Percentiles rank a stretch among this genome's conserved stretches.
These are phyloP conservation scores for Gallinago media DNA, from an alignment of 2,113 vertebrate species.

Conservation along the genomic window DNA sequence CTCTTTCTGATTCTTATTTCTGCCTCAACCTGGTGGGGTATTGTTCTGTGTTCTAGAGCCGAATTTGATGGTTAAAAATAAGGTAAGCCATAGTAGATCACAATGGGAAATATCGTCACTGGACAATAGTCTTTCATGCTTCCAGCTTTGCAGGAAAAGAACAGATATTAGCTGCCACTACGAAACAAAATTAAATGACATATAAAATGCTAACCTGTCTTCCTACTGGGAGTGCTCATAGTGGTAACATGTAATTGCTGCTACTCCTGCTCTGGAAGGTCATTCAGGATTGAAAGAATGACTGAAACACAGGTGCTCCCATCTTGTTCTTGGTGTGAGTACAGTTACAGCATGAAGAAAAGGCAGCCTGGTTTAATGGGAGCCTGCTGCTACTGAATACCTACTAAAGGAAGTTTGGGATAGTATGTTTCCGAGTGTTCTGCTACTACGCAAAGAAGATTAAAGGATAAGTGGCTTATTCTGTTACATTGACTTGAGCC, in stretches of 20 bases:
- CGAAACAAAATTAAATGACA: neutral
- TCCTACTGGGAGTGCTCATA: neutral
- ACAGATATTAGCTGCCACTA: neutral
- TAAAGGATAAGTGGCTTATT: slow-evolving; percentile 58
- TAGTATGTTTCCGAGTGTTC: slow-evolving; percentile 3
- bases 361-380: neutral
- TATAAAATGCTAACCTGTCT: neutral
- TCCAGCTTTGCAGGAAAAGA: neutral
- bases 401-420: neutral
- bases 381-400: slow-evolving; percentile 35
- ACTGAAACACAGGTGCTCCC: neutral
- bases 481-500: slow-evolving; percentile 15
- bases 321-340: neutral
- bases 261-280: slow-evolving; percentile 17
- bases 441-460: slow-evolving; percentile 52
- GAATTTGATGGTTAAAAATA: neutral
- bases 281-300: neutral
- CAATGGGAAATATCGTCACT: neutral
- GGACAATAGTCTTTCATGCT: neutral
- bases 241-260: slow-evolving; percentile 2
- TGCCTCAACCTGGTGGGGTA: neutral
- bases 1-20: neutral
- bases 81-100: neutral
- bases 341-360: neutral
- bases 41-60: neutral